Percentiles rank a stretch among this genome's conserved stretches.
These are phyloP conservation scores for Trematomus loennbergii DNA, from an alignment of 2,113 vertebrate genomes.

Conservation along the genomic window DNA sequence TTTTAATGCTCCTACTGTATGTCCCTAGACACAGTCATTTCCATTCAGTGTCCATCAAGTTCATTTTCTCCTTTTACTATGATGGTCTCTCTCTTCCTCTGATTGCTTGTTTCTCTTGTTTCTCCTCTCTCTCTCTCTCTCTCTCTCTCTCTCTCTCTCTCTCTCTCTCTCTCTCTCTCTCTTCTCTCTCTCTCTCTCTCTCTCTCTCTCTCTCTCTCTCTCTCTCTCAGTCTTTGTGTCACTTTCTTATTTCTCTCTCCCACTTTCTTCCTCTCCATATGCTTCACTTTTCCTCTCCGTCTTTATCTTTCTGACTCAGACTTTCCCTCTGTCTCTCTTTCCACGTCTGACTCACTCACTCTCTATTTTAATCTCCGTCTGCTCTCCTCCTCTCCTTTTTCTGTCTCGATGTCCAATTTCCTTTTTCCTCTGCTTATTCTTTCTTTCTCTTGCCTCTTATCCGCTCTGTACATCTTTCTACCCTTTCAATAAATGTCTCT, in stretches of 20 bases:
- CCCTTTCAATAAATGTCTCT: slow-evolving; percentile 1
- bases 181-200: no score
- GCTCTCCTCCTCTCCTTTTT: slow-evolving; percentile 47
- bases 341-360: slow-evolving; percentile 67
- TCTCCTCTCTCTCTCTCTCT: slow-evolving; percentile 11
- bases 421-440: neutral
- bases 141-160: slow-evolving; percentile 8
- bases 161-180: no score
- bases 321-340: slow-evolving; percentile 59
- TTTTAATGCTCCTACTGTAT: neutral
- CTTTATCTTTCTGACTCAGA: slow-evolving; percentile 71
- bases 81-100: neutral
- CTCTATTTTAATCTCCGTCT: slow-evolving; percentile 69
- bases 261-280: neutral
- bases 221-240: slow-evolving; percentile 14
- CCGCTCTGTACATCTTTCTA: slow-evolving; percentile 20
- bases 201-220: slow-evolving; percentile 12
- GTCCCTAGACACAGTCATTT: neutral
- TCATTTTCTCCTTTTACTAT: neutral
- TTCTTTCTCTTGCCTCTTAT: neutral
- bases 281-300: slow-evolving; percentile 25
- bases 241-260: neutral
- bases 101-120: neutral
- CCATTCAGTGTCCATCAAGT: neutral
- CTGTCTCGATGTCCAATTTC: slow-evolving; percentile 45